These are phyloP conservation scores for Paedocypris sp. DNA, from an alignment of 2,113 vertebrate genomes.

Conservation along the genomic window DNA sequence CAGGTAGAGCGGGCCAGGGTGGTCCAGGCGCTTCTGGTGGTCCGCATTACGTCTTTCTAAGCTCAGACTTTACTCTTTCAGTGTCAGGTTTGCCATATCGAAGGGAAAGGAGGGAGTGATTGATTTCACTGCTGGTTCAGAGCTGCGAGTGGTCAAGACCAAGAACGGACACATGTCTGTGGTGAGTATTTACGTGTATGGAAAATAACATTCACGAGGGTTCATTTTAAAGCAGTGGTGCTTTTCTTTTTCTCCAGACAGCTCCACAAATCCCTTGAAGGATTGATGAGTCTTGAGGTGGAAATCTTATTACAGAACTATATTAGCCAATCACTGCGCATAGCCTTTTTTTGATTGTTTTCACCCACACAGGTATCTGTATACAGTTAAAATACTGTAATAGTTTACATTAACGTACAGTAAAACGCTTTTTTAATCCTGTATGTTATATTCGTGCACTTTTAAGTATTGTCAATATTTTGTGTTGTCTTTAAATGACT, in stretches of 20 bases:
- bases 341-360: constrained; percentile 12
- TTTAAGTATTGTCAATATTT: no score
- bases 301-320: constrained; percentile 13
- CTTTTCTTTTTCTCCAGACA: constrained; percentile 60
- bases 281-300: constrained; percentile 1
- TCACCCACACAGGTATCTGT: neutral
- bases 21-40: no score
- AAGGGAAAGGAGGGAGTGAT: constrained; percentile 84
- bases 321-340: constrained; percentile 30
- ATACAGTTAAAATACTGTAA: no score
- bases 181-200: constrained; percentile 61
- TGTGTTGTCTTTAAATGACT: no score
- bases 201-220: neutral
- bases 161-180: constrained; percentile 92
- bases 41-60: no score
- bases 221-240: no score
- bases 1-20: no score
- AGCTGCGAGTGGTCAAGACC: constrained; percentile 84
- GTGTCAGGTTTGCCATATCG: constrained; percentile 78
- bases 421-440: no score
- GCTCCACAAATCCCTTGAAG: constrained; percentile 61
- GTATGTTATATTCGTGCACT: no score
- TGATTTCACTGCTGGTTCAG: constrained; percentile 79
- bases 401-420: no score
- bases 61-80: constrained; percentile 35